Percentiles rank a stretch among this genome's conserved stretches.
phyloP scores from a whole-genome alignment of 2,888 invertebrate genomes.

The Cataglyphis altisquamis region DNA sequence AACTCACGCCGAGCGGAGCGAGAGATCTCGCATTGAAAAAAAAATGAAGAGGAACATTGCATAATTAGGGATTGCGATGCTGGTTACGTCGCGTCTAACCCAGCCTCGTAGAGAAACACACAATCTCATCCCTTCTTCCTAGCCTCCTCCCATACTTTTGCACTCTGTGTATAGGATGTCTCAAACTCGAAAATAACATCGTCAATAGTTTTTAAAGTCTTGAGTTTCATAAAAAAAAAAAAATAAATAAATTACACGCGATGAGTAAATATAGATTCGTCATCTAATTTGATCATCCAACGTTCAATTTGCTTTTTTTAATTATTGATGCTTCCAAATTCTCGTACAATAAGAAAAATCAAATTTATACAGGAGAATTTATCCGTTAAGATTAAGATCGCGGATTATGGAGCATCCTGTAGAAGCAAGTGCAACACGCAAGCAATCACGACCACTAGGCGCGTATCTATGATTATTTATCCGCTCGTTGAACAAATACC shows the following conservation, averaged over 20 bases:
- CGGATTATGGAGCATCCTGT: conserved; percentile 42
- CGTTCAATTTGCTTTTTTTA: neutral
- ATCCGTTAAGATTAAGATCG: conserved; percentile 24
- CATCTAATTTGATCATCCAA: neutral
- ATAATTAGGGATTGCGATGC: conserved; percentile 83
- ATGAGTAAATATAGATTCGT: neutral
- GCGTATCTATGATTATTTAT: conserved; percentile 67
- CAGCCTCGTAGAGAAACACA: conserved; percentile 68
- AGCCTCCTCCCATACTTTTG: conserved; percentile 50
- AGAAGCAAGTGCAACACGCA: conserved; percentile 45
- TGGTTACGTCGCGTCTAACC: conserved; percentile 68
- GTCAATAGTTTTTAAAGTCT: neutral
- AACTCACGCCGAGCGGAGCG: conserved; percentile 70
- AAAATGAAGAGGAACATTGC: conserved; percentile 78
- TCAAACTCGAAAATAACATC: conserved; percentile 11
- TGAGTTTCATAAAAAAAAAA: neutral
- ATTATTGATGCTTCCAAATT: neutral
- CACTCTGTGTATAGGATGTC: conserved; percentile 19
- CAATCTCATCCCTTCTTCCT: conserved; percentile 48
- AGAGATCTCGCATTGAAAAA: conserved; percentile 59
- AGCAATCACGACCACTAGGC: conserved; percentile 33
- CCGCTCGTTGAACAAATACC: conserved; percentile 66
- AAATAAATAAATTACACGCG: neutral
- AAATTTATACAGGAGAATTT: neutral
- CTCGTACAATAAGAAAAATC: neutral